A percentile compares a stretch with the other conserved stretches of the same genome.
These are phyloP conservation scores for Enteromius paludinosus DNA, from an alignment of 2,797 vertebrate species.

Conservation along the genomic window DNA sequence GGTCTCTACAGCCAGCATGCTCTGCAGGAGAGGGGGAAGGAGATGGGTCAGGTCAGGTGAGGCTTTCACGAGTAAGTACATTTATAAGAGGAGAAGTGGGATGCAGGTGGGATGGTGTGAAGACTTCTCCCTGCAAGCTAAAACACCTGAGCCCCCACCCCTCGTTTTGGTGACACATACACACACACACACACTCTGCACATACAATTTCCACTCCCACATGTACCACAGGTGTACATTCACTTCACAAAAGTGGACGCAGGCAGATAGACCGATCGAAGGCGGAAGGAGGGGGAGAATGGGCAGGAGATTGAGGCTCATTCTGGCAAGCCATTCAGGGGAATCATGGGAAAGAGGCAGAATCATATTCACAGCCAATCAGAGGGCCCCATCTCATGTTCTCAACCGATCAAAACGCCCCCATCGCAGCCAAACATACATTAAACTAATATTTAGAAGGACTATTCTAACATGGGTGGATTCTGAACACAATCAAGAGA, in stretches of 20 bases:
- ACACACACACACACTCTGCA: slow-evolving; percentile 51
- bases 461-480: slow-evolving; percentile 43
- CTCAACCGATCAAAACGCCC: slow-evolving; percentile 63
- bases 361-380: slow-evolving; percentile 83
- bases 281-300: slow-evolving; percentile 45
- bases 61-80: slow-evolving; percentile 61
- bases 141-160: slow-evolving; percentile 73
- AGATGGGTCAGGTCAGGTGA: slow-evolving; percentile 68
- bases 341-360: slow-evolving; percentile 65
- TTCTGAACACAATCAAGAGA: slow-evolving; percentile 39
- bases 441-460: slow-evolving; percentile 29
- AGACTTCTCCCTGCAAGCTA: slow-evolving; percentile 77
- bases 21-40: slow-evolving; percentile 76
- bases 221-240: slow-evolving; percentile 71
- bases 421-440: slow-evolving; percentile 74
- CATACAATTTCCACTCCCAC: slow-evolving; percentile 72
- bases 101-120: slow-evolving; percentile 62
- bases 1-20: slow-evolving; percentile 85
- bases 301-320: slow-evolving; percentile 61
- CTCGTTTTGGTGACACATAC: slow-evolving; percentile 68
- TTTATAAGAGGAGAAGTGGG: slow-evolving; percentile 62
- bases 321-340: slow-evolving; percentile 83
- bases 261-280: slow-evolving; percentile 74
- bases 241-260: slow-evolving; percentile 79
- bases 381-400: slow-evolving; percentile 65